A percentile compares a stretch with the other conserved stretches of the same genome.
phyloP scores from a whole-genome alignment of 2,797 vertebrate species.

The Hydrolagus colliei region DNA sequence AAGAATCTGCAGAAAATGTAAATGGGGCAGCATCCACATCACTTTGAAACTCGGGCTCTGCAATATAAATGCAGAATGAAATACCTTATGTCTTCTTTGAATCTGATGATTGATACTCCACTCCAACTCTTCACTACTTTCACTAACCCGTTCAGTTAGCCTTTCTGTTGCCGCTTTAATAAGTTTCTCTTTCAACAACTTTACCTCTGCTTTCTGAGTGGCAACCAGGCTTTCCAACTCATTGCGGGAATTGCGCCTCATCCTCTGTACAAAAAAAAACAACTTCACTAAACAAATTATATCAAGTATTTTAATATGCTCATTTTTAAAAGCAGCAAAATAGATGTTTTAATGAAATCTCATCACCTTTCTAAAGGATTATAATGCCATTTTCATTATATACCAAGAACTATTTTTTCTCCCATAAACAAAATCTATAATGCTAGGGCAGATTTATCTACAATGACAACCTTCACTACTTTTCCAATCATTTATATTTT shows the following conservation, averaged over 20 bases:
- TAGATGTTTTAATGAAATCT: no score
- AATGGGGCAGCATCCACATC: constrained; percentile 35
- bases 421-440: no score
- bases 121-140: constrained; percentile 38
- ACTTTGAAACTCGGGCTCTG: constrained; percentile 46
- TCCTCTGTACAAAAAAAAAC: constrained; percentile 36
- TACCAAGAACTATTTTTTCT: no score
- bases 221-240: constrained; percentile 47
- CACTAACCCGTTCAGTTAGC: constrained; percentile 40
- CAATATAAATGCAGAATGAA: constrained; percentile 9
- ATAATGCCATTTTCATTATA: no score
- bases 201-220: constrained; percentile 54
- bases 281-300: not conserved
- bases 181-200: constrained; percentile 53
- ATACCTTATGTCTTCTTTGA: constrained; percentile 48
- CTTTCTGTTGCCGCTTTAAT: constrained; percentile 42
- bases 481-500: no score
- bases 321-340: no score
- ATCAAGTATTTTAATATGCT: not conserved
- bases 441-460: no score
- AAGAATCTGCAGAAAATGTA: no score
- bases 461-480: no score
- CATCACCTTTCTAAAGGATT: no score
- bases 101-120: constrained; percentile 36
- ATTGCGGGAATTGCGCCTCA: constrained; percentile 41